Evolutionary conservation across 2,113 vertebrate genomes (phyloP).

Genomic region (Caloenas nicobarica): DNA sequence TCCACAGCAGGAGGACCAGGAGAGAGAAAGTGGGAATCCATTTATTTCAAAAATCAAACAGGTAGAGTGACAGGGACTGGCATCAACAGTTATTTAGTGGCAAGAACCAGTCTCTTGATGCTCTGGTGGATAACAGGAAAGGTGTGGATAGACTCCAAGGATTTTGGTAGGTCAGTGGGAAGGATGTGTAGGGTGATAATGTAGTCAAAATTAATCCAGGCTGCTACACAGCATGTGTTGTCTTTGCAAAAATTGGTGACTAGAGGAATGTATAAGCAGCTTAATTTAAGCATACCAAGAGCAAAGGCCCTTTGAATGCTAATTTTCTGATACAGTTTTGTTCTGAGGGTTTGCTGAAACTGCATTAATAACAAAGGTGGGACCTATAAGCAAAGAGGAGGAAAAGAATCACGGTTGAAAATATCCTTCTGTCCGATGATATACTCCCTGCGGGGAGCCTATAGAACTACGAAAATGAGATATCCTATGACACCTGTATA

Average conservation of each 20-base stretch:
- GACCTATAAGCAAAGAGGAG: background rate
- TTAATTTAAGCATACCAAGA: background rate
- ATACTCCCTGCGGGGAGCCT: background rate
- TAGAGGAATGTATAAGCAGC: background rate
- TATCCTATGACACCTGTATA: background rate
- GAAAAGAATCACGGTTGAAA: background rate
- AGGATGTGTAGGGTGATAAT: background rate
- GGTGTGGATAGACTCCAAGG: background rate
- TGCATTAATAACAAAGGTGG: background rate
- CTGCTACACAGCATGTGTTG: background rate
- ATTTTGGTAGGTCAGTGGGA: background rate
- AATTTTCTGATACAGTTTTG: background rate
- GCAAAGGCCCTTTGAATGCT: background rate
- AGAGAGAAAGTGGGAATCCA: background rate
- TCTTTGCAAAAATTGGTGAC: background rate
- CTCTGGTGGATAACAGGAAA: background rate
- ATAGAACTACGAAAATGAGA: background rate
- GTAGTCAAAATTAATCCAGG: background rate
- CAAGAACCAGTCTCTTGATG: background rate
- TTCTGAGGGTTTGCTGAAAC: background rate
- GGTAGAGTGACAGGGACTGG: background rate
- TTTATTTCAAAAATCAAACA: background rate
- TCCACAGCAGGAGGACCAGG: background rate
- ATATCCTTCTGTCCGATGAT: background rate
- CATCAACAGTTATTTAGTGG: background rate